A percentile compares a stretch with the other conserved stretches of the same genome.
Evolutionary conservation across 2,797 vertebrate genomes (phyloP).

Genomic region (Bradypodion ventrale): DNA sequence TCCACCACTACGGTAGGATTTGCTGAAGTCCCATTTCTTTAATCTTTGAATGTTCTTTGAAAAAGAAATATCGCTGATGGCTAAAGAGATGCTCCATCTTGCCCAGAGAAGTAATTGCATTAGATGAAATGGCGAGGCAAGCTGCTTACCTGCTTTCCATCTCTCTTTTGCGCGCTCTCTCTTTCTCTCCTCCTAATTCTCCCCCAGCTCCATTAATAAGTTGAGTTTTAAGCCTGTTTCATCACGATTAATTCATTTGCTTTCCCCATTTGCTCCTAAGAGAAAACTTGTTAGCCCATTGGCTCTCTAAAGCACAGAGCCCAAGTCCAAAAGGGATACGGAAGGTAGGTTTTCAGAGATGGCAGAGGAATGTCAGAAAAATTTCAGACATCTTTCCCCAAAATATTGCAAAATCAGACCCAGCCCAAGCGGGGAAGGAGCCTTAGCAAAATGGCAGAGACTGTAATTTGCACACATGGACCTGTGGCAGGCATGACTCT

Average conservation of each 20-base stretch:
- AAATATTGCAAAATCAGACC: too few relatives aligned
- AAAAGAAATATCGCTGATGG: constrained; percentile 65
- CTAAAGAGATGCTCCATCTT: constrained; percentile 62
- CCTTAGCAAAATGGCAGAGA: background rate
- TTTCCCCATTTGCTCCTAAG: constrained; percentile 73
- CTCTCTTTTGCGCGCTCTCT: constrained; percentile 16
- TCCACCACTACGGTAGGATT: background rate
- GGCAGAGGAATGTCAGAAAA: too few relatives aligned
- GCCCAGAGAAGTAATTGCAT: constrained; percentile 57
- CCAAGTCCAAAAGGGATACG: constrained; percentile 13
- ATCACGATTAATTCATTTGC: constrained; percentile 80
- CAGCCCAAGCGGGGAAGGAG: background rate
- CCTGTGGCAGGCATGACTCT: too few relatives aligned
- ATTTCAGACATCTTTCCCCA: too few relatives aligned
- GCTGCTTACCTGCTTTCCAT: constrained; percentile 72
- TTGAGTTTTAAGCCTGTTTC: constrained; percentile 71
- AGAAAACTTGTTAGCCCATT: constrained; percentile 75
- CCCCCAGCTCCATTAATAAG: constrained; percentile 55
- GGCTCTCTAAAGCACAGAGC: constrained; percentile 44
- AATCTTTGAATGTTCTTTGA: constrained; percentile 69
- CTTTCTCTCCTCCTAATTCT: too few relatives aligned
- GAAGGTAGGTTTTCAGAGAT: background rate
- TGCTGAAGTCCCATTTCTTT: constrained; percentile 17
- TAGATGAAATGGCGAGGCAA: constrained; percentile 85
- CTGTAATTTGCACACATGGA: too few relatives aligned